Percentiles rank a stretch among this genome's conserved stretches.
Conservation (phyloP, 2,797 vertebrate species). For the Sebastes aleutianus region DNA sequence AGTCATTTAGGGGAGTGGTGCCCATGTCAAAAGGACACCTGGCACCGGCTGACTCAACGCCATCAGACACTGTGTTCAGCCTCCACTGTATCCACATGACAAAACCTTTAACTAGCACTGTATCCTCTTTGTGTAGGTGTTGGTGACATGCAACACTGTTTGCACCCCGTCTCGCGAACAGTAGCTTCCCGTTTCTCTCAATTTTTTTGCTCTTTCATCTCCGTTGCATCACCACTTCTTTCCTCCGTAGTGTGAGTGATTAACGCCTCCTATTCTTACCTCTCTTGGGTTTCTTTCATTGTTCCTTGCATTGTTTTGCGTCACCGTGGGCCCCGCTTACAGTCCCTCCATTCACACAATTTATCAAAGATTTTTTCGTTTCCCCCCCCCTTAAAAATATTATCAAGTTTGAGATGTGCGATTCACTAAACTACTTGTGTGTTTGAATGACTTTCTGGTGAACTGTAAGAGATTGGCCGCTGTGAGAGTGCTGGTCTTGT, state of each 20-base stretch:
- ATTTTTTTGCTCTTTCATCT: slow-evolving; percentile 65
- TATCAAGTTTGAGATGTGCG: neutral
- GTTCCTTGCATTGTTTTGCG: slow-evolving; percentile 76
- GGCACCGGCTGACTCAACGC: slow-evolving; percentile 52
- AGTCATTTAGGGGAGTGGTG: slow-evolving; percentile 52
- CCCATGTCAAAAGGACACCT: slow-evolving; percentile 70
- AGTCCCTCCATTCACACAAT: slow-evolving; percentile 5
- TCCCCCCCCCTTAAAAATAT: neutral
- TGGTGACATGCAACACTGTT: slow-evolving; percentile 12
- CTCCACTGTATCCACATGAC: slow-evolving; percentile 17
- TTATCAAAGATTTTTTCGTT: slow-evolving; percentile 20
- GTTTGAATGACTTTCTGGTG: slow-evolving; percentile 20
- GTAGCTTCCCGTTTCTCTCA: neutral
- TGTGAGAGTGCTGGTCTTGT: neutral
- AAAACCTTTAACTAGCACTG: slow-evolving; percentile 9
- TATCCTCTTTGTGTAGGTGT: slow-evolving; percentile 35
- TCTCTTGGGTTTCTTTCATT: slow-evolving; percentile 42
- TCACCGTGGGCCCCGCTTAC: slow-evolving; percentile 50
- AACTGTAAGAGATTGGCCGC: slow-evolving; percentile 1
- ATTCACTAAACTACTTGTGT: neutral
- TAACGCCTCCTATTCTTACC: slow-evolving; percentile 30
- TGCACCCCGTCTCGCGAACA: slow-evolving; percentile 8
- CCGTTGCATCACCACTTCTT: slow-evolving; percentile 76
- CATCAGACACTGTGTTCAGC: slow-evolving; percentile 32
- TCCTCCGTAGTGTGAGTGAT: slow-evolving; percentile 56